Evolutionary conservation across 2,113 vertebrate species (phyloP), one percentile per base, ranked within the genome.

Genomic region (Pluvianellus socialis): DNA sequence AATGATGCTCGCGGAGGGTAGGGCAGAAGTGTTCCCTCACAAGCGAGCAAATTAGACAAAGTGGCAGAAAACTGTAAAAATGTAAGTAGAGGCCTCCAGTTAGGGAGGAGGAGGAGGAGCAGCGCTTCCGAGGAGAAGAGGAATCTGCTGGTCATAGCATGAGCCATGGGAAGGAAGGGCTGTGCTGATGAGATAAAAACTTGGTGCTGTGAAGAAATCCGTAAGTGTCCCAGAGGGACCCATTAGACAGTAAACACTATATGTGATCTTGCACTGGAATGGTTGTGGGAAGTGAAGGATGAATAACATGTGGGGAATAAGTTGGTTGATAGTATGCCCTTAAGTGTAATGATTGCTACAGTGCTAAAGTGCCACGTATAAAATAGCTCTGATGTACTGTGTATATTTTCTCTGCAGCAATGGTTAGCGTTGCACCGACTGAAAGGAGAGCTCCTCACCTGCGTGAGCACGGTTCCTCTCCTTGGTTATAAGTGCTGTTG

Each of bases 191-290:
- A 75, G 55, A 92, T 33, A 40, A 63, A 81, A 79, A 63, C 76
- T 56, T 55, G 27, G 79, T 76, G 85, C 53, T 84, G 44, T 33
- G 81, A 30, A 84, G 67, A 42, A 86, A 91, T 42, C 53, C 7
- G 0, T 6, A 13, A 94, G 53, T 14, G 35, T 92, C 82, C 86
- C 85, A 84, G 81, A 93, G 92, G 88, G 95, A 74, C 87, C 93
- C 90, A 93, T 92, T 95, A 95, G 72, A 22, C 33, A 20, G 42
- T 61, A 93, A 97, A 95, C 65, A 38, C 22, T 32, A 42, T 11
- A 14, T 49, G 88, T 92, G 93, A 86, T 66, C 79, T 38, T 88
- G 66, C 70, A 24, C 28, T 17, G 58, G 81, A 74, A 35, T 17
- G 45, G 67, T 14, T 66, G 80, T 49, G 67, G 81, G 76, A 42